A percentile compares a stretch with the other conserved stretches of the same genome.
Evolutionary conservation across 1,140 invertebrate genomes (phyloP).

Genomic region (Drosophila murphyi): DNA sequence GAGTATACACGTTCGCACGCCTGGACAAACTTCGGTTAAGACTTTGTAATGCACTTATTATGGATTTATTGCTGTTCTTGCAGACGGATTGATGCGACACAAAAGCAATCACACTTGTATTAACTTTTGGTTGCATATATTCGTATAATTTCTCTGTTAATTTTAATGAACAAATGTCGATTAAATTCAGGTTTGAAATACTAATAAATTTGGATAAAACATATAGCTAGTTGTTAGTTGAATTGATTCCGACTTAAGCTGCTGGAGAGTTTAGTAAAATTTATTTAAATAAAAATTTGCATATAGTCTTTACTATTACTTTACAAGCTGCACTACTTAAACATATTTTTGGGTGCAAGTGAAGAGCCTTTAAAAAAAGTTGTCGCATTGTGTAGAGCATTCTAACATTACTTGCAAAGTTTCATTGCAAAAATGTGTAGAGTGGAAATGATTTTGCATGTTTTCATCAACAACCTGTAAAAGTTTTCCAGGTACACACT

Average conservation of each 20-base stretch:
- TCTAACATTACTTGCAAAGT: conserved; percentile 58
- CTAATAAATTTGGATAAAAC: too few relatives aligned
- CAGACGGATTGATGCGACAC: too few relatives aligned
- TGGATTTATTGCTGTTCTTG: conserved; percentile 21
- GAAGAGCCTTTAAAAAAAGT: conserved; percentile 23
- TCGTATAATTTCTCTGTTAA: too few relatives aligned
- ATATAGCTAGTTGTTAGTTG: too few relatives aligned
- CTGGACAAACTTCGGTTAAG: conserved; percentile 12
- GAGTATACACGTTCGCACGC: conserved; percentile 1
- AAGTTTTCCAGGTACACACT: conserved; percentile 57
- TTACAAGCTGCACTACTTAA: not conserved
- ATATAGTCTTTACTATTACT: too few relatives aligned
- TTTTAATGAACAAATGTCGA: too few relatives aligned
- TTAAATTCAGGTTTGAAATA: too few relatives aligned
- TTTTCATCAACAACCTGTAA: conserved; percentile 38
- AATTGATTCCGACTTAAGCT: too few relatives aligned
- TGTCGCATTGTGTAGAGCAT: conserved; percentile 10
- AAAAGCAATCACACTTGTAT: too few relatives aligned
- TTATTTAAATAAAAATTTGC: too few relatives aligned
- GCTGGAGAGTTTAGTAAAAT: too few relatives aligned
- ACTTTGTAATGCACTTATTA: conserved; percentile 24
- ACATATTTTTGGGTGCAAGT: not conserved
- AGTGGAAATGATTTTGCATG: conserved; percentile 60
- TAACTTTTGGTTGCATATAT: too few relatives aligned
- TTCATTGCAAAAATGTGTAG: conserved; percentile 48